Base-by-base conservation (phyloP, 92 coral and sea anemone genomes). In the Porites divaricata region DNA sequence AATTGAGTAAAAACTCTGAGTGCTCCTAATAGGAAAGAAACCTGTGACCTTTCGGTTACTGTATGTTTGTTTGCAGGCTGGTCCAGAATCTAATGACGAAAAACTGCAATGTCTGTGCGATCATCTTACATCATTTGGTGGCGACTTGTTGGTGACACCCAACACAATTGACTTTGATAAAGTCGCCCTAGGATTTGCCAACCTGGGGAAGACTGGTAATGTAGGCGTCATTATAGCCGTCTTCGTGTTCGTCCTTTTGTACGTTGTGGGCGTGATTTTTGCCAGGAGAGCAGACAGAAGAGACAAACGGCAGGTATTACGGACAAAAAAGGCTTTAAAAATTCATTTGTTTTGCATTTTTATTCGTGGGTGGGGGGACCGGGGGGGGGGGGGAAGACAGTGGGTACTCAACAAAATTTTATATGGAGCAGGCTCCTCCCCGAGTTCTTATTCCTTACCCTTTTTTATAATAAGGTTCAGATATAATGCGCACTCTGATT, bases 51-150 rank as follows among this genome's bases (percentile, higher is more conserved):
- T 10, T 0, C 9, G 1, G 24, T 1, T 22, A 6, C 2, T 49
- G 3, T 1, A 28, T 8, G 15, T 70, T 16, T 69, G 59, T 24
- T 19, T 56, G 12, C 83, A 96, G 98, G 94, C 95, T 28, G 98
- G 97, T 23, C 90, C 89, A 57, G 91, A 94, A 75, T 89, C 98
- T 2, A 92, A 88, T 17, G 88, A 84, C 35, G 80, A 87, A 14
- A 53, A 48, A 20, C 78, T 96, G 22, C 93, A 92, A 19, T 96
- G 98, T 77, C 74, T 94, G 72, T 95, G 98, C 51, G 90, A 93
- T 63, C 98, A 95, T 84, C 80, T 95, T 67, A 95, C 98, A 0
- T 89, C 98, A 10, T 94, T 96, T 67, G 98, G 98, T 52, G 94
- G 94, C 1, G 98, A 89, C 54, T 57, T 94, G 26, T 41, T 96